Percentiles rank a stretch among this genome's conserved stretches.
These are phyloP conservation scores for Drosophila carrolli DNA, from an alignment of 1,140 invertebrate genomes.

Conservation along the genomic window DNA sequence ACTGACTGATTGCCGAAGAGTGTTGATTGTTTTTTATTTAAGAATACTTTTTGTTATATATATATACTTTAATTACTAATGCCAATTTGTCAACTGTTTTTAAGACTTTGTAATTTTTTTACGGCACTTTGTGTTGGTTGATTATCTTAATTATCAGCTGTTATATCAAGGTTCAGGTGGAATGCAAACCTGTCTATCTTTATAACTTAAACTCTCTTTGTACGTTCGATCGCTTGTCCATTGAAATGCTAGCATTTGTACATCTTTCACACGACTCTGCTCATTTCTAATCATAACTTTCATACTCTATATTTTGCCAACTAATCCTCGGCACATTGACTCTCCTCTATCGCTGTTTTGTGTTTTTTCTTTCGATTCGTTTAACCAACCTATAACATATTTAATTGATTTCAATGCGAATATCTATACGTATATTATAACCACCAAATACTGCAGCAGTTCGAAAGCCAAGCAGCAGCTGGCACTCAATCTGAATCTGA, in stretches of 20 bases:
- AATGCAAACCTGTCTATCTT: slow-evolving; percentile 12
- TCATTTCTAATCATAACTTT: slow-evolving; percentile 15
- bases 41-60: slow-evolving; percentile 5
- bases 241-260: slow-evolving; percentile 26
- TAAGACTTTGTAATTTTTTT: not conserved
- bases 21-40: slow-evolving; percentile 24
- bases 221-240: slow-evolving; percentile 24
- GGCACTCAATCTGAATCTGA: slow-evolving; percentile 62
- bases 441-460: slow-evolving; percentile 61
- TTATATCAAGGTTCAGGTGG: slow-evolving; percentile 13
- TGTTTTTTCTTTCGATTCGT: slow-evolving; percentile 25
- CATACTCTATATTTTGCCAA: slow-evolving; percentile 35
- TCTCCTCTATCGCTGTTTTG: slow-evolving; percentile 40
- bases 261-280: slow-evolving; percentile 5
- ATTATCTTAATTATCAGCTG: not conserved
- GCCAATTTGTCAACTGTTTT: slow-evolving; percentile 44
- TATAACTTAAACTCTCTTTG: slow-evolving; percentile 10
- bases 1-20: slow-evolving; percentile 49
- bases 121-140: not conserved
- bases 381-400: slow-evolving; percentile 31
- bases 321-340: slow-evolving; percentile 33
- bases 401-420: slow-evolving; percentile 31
- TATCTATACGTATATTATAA: slow-evolving; percentile 43
- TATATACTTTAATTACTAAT: slow-evolving; percentile 12
- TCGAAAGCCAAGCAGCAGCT: slow-evolving; percentile 73